Evolutionary conservation across 1,140 invertebrate genomes (phyloP), one percentile per base, ranked within the genome.

Genomic region (Drosophila kikkawai): DNA sequence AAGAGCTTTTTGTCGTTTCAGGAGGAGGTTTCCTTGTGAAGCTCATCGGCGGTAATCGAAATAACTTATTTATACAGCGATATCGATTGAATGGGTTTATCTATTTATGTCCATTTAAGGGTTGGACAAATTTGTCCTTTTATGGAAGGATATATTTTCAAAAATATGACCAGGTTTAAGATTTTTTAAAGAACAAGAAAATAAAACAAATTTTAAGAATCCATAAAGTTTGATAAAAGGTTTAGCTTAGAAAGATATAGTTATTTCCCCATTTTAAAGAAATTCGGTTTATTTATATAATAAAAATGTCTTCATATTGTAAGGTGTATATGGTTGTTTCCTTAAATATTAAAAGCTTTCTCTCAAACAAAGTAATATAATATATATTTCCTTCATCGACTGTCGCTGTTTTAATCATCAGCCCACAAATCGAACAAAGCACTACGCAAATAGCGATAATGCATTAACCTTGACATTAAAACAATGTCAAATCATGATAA

Each of bases 391-490:
- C 22, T 9, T 29, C 36, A 41, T 19, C 13, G 13, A 7, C 22
- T 47, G 48, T 5, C 17, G 5, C 15, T 42, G 17, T 9, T 32
- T 48, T 17, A 71, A 26, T 63, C 47, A 69, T 47, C 34, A 39
- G 36, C 26, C 17, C 15, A 42, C 7, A 22, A 57, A 32, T 41
- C 44, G 36, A 60, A 59, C 47, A 44, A 68, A 68, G 63, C 22
- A 53, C 22, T 41, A 37, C 67, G 37, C 22, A 51, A 57, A 41
- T 42, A 36, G 34, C 41, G 32, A 67, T 77, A 50, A 61, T 69
- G 34, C 44, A 37, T 61, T 69, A 60, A 78, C 74, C 75, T 78
- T 78, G 75, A 78, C 75, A 78, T 78, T 78, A 68, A 56, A 42
- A 41, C 65, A 78, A 78, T 69, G 74, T 78, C 75, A 69, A 69